Conservation (phyloP, 1,140 invertebrate genomes). For the Himalopsyche phryganea region DNA sequence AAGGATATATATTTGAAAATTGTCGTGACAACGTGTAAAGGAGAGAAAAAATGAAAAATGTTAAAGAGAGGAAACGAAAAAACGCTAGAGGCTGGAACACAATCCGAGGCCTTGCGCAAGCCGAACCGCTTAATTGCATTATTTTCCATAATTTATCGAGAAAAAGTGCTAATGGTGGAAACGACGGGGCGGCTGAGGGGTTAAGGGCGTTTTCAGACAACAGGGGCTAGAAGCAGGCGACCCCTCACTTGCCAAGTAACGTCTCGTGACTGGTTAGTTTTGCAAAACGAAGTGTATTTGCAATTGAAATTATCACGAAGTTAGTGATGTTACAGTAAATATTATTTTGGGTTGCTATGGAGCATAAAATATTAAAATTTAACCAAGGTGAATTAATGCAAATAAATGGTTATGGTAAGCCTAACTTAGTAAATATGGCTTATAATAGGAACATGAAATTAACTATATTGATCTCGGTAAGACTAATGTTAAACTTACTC, state of each 20-base stretch:
- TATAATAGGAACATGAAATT: no score
- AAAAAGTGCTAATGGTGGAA: constrained; percentile 33
- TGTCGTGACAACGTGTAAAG: constrained; percentile 2
- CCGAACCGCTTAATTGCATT: constrained; percentile 32
- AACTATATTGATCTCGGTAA: no score
- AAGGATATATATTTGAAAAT: constrained; percentile 3
- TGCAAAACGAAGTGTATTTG: background rate
- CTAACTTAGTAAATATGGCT: no score
- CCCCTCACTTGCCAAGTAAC: background rate
- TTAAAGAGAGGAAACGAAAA: constrained; percentile 2
- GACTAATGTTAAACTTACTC: no score
- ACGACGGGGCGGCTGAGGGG: constrained; percentile 2
- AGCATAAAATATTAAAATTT: no score
- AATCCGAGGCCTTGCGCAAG: constrained; percentile 17
- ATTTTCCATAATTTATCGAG: constrained; percentile 35
- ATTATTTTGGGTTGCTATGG: constrained; percentile 19
- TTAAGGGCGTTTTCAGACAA: constrained; percentile 1
- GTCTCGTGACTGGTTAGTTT: background rate
- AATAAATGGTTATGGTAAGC: no score
- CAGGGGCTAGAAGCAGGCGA: background rate
- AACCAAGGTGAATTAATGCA: no score
- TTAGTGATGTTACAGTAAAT: background rate
- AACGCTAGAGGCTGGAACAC: constrained; percentile 6
- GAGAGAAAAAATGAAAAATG: constrained; percentile 19
- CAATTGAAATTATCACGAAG: background rate